phyloP scores from a whole-genome alignment of 2,797 vertebrate genomes.

The Hipposideros larvatus region DNA sequence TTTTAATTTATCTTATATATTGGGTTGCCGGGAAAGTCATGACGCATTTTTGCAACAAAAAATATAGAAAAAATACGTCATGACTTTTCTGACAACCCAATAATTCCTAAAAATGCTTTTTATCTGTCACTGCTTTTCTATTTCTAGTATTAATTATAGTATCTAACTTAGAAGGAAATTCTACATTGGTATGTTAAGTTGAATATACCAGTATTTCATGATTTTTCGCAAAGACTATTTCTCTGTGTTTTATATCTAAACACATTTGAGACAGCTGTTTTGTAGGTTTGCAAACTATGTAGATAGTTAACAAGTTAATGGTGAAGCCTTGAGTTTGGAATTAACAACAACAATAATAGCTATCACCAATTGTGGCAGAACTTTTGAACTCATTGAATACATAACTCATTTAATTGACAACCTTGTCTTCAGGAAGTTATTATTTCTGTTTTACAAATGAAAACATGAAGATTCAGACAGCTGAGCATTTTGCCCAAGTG shows the following conservation, averaged over 20 bases:
- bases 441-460: conserved; percentile 24
- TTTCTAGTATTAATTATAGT: background rate
- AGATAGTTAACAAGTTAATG: background rate
- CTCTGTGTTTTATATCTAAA: conserved; percentile 6
- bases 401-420: background rate
- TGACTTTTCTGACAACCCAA: too few relatives aligned
- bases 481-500: background rate
- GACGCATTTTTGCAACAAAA: too few relatives aligned
- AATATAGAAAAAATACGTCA: too few relatives aligned
- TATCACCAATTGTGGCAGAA: background rate
- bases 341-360: background rate
- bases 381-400: background rate
- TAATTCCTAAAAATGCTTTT: background rate
- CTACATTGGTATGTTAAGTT: background rate
- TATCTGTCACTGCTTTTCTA: background rate
- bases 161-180: conserved; percentile 30
- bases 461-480: background rate
- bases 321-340: background rate
- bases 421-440: background rate
- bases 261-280: background rate
- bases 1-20: background rate
- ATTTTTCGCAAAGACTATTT: background rate
- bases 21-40: too few relatives aligned
- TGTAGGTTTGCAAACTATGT: background rate
- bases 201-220: background rate